phyloP scores from a whole-genome alignment of 1,140 invertebrate genomes.

The Bilobella aurantiaca region DNA sequence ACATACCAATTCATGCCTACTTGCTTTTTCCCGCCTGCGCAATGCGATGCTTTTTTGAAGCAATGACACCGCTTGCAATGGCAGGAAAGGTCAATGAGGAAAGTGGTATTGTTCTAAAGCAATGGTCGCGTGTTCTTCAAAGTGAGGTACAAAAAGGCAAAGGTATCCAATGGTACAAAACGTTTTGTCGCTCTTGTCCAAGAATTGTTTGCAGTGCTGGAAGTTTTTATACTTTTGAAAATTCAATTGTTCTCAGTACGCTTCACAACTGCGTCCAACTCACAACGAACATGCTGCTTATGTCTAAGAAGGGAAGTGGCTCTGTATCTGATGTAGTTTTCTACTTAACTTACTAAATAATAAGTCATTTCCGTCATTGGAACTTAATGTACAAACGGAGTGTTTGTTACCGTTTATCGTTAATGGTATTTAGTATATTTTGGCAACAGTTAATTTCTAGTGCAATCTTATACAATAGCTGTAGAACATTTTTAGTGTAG shows the following conservation, averaged over 20 bases:
- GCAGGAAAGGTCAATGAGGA: constrained; percentile 6
- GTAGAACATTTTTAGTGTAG: too few species aligned
- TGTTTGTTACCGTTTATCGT: too few species aligned
- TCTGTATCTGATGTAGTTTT: too few species aligned
- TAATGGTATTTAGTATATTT: too few species aligned
- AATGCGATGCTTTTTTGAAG: constrained; percentile 6
- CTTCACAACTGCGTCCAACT: constrained; percentile 11
- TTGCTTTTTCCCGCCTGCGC: constrained; percentile 8
- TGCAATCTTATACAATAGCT: too few species aligned
- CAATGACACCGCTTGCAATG: not conserved
- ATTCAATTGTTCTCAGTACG: constrained; percentile 14
- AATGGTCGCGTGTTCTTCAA: not conserved
- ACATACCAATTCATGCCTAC: not conserved
- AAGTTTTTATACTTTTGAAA: constrained; percentile 14
- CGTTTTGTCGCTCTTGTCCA: not conserved
- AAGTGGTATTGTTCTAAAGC: not conserved
- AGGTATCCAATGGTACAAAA: not conserved
- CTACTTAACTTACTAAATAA: too few species aligned
- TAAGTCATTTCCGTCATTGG: too few species aligned
- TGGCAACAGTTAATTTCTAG: too few species aligned
- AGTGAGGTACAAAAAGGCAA: not conserved
- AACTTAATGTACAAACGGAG: too few species aligned
- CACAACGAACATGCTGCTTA: constrained; percentile 9
- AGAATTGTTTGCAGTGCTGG: constrained; percentile 4
- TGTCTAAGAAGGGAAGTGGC: too few species aligned